A percentile compares a stretch with the other conserved stretches of the same genome.
Evolutionary conservation across 2,888 invertebrate species (phyloP).

Genomic region (Sthenelais limicola): DNA sequence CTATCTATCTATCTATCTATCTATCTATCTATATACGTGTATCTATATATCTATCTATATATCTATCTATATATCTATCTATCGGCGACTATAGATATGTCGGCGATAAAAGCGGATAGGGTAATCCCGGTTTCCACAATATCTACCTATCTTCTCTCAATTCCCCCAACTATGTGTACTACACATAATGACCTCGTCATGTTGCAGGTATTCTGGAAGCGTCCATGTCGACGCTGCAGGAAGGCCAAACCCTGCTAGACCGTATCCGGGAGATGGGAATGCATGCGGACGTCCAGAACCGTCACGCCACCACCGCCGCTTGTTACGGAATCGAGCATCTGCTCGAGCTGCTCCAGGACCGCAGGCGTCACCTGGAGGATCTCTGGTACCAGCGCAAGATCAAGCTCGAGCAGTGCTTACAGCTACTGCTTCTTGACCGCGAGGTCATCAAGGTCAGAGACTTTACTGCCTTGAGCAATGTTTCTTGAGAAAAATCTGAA

Average conservation of each 20-base stretch:
- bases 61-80: too few species aligned
- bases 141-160: too few species aligned
- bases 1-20: too few species aligned
- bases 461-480: too few species aligned
- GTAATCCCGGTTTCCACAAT: too few species aligned
- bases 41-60: too few species aligned
- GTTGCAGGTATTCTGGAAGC: constrained; percentile 79
- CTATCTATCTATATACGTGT: too few species aligned
- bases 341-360: constrained; percentile 76
- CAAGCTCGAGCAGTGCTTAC: constrained; percentile 85
- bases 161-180: too few species aligned
- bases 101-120: too few species aligned
- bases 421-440: constrained; percentile 81
- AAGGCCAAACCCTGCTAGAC: constrained; percentile 83
- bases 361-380: constrained; percentile 81
- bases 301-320: constrained; percentile 73
- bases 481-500: too few species aligned
- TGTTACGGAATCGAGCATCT: constrained; percentile 74
- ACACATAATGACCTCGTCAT: too few species aligned
- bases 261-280: constrained; percentile 82
- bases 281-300: constrained; percentile 79
- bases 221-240: constrained; percentile 85
- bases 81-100: too few species aligned
- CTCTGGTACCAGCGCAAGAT: constrained; percentile 79
- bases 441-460: constrained; percentile 78